These are phyloP conservation scores for Oxytorus armatus DNA, from an alignment of 2,888 invertebrate species.

Conservation along the genomic window DNA sequence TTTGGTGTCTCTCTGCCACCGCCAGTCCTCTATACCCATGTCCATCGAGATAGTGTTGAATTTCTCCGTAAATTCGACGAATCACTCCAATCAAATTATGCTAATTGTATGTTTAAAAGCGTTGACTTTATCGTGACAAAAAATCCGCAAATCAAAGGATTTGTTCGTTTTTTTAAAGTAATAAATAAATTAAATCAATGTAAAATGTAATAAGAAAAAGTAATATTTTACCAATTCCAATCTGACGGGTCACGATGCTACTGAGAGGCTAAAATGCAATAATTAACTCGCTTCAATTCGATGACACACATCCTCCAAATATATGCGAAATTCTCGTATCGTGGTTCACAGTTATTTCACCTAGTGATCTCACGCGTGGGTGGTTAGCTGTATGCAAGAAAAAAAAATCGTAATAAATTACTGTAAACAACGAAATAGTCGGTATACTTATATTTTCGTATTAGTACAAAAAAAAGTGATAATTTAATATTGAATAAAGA, in stretches of 20 bases:
- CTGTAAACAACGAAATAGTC: slow-evolving; percentile 32
- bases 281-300: slow-evolving; percentile 20
- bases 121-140: neutral
- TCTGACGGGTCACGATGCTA: slow-evolving; percentile 7
- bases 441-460: neutral
- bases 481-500: slow-evolving; percentile 1
- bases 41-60: slow-evolving; percentile 1
- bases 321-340: slow-evolving; percentile 10
- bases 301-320: slow-evolving; percentile 26
- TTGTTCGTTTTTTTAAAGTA: too few species aligned
- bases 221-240: neutral
- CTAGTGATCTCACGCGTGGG: neutral
- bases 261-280: slow-evolving; percentile 13
- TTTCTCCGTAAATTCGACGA: neutral
- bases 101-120: neutral
- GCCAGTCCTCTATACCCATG: neutral
- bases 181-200: neutral
- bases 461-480: neutral
- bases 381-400: neutral
- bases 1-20: slow-evolving; percentile 5
- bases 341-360: slow-evolving; percentile 5
- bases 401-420: too few species aligned
- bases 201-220: neutral
- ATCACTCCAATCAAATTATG: neutral
- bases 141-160: neutral